Percentiles rank a stretch among this genome's conserved stretches.
phyloP scores from a whole-genome alignment of 2,113 vertebrate genomes.

The Esox niger region DNA sequence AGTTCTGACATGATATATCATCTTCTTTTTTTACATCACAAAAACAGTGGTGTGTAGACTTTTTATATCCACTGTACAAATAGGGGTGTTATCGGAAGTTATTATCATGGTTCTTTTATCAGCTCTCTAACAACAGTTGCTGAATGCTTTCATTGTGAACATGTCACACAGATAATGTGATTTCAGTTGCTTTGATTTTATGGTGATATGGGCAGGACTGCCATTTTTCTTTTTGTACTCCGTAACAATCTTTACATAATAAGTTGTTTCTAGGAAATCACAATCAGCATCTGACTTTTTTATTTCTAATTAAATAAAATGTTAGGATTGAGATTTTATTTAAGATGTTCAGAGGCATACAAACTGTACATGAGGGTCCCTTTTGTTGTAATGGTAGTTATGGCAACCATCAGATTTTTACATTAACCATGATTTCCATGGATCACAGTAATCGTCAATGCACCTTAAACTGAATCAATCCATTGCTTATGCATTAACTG shows the following conservation, averaged over 20 bases:
- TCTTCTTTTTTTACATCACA: no score
- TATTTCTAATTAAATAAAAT: no score
- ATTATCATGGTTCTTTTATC: constrained; percentile 59
- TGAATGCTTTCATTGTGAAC: constrained; percentile 13
- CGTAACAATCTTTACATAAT: background rate
- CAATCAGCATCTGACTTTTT: no score
- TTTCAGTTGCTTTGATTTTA: background rate
- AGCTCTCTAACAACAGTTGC: constrained; percentile 19
- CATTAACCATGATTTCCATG: no score
- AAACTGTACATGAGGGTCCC: background rate
- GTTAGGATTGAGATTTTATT: background rate
- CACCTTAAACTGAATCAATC: no score
- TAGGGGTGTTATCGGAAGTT: constrained; percentile 24
- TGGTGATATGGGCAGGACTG: background rate
- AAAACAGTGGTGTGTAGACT: no score
- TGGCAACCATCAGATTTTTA: no score
- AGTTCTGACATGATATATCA: no score
- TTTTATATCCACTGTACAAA: no score
- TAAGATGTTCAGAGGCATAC: background rate
- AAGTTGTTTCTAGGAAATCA: background rate
- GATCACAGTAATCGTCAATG: no score
- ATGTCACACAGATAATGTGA: background rate
- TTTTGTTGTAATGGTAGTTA: background rate
- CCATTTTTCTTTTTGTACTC: background rate
- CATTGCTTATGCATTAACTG: background rate